Conservation (phyloP, 2,888 invertebrate species). For the Crocallis elinguaria region DNA sequence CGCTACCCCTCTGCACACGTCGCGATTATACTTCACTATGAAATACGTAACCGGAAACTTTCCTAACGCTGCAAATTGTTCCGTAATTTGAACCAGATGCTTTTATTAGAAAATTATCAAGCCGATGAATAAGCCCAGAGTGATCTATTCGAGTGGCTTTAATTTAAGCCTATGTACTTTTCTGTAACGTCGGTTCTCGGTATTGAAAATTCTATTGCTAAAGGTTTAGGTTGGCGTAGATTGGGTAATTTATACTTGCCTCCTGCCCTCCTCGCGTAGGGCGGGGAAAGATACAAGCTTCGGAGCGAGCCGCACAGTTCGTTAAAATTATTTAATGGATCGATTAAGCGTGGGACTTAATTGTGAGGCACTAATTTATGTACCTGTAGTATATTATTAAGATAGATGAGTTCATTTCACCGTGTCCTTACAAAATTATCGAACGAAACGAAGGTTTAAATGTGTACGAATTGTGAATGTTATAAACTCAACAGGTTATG, state of each 20-base stretch:
- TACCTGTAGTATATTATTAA: conserved; percentile 39
- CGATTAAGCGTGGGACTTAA: conserved; percentile 72
- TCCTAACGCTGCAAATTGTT: conserved; percentile 48
- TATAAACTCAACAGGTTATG: conserved; percentile 35
- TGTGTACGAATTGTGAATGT: conserved; percentile 7
- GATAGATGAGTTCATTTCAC: conserved; percentile 39
- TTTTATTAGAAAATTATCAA: conserved; percentile 31
- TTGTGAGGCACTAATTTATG: conserved; percentile 64
- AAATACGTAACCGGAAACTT: conserved; percentile 64
- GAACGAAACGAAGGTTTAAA: conserved; percentile 4
- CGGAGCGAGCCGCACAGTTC: conserved; percentile 69
- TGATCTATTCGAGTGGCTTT: conserved; percentile 64
- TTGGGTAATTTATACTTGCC: conserved; percentile 84
- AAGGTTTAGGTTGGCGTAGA: conserved; percentile 79
- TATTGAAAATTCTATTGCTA: conserved; percentile 77
- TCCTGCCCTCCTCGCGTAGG: conserved; percentile 57
- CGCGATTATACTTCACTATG: conserved; percentile 72
- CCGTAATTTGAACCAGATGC: conserved; percentile 28
- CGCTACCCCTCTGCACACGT: conserved; percentile 55
- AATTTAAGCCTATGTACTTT: conserved; percentile 77
- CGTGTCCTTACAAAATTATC: conserved; percentile 21
- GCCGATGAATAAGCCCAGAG: conserved; percentile 45
- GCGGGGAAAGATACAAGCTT: conserved; percentile 64
- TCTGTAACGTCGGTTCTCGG: conserved; percentile 70
- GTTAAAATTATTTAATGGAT: conserved; percentile 79